Evolutionary conservation across 2,888 invertebrate species (phyloP), one percentile per base, ranked within the genome.

Genomic region (Steromphala cineraria): DNA sequence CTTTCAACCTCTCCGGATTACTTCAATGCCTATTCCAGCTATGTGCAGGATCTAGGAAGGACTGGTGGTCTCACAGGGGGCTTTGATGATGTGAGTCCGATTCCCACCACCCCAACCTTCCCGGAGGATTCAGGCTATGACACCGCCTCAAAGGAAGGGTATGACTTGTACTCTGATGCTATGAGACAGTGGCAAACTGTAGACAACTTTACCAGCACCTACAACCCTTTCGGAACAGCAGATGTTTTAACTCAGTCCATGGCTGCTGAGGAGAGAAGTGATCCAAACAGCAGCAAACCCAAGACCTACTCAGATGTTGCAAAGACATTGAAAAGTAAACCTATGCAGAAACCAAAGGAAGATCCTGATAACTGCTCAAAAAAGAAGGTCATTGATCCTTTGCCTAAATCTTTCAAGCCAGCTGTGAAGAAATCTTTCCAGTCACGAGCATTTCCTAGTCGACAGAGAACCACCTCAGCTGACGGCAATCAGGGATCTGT

Each of bases 231-330:
- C 87, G 87, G 87, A 40, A 82, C 87, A 40, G 19, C 53, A 36
- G 36, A 67, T 21, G 79, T 53, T 52, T 53, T 62, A 53, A 71
- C 15, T 67, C 79, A 56, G 55, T 71, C 71, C n/a, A 62, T 7
- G 19, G 36, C 24, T 62, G 5, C 53, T 0, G 55, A 55, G 46
- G 52, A 52, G 31, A 53, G 19, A 5, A 53, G 31, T 75, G 52
- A 56, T 13, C 17, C 31, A 19, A 5, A 40, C n/a, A 77, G 28
- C 67, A 53, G 81, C 7, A 91, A 90, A 82, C 89, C 89, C 10
- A 88, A 62, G 28, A 75, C 89, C 36, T 92, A 91, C 83, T 91
- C 92, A 55, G 91, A 92, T 71, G 89, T 92, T 24, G 90, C 91
- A 19, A 91, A 90, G 80, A 86, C 89, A 17, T 82, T 87, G 62